A percentile compares a stretch with the other conserved stretches of the same genome.
phyloP scores from a whole-genome alignment of 2,113 vertebrate species.

The Bungarus multicinctus region DNA sequence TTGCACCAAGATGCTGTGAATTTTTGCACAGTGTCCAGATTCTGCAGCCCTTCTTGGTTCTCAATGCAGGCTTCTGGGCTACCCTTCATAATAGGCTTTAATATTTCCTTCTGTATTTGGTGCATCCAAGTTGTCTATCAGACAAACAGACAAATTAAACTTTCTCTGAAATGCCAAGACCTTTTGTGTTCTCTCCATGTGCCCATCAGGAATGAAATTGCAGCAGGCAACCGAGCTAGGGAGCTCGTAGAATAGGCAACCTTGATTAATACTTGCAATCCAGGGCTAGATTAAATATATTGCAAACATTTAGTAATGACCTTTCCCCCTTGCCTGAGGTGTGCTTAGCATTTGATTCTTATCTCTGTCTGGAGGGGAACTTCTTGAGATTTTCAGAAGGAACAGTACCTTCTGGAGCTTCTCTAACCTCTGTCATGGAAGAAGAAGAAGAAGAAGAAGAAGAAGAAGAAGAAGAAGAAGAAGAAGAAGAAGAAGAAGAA shows the following conservation, averaged over 20 bases:
- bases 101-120: constrained; percentile 34
- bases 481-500: not conserved
- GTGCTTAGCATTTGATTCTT: constrained; percentile 46
- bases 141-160: constrained; percentile 61
- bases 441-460: not conserved
- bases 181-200: constrained; percentile 50
- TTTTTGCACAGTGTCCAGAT: not conserved
- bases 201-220: constrained; percentile 41
- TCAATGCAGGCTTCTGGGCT: not conserved
- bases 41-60: not conserved
- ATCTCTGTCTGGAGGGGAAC: not conserved
- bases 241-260: constrained; percentile 29
- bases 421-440: not conserved
- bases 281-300: constrained; percentile 48
- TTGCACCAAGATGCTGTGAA: not conserved
- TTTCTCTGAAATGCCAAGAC: constrained; percentile 64
- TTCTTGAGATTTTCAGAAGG: constrained; percentile 34
- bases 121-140: constrained; percentile 51
- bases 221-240: constrained; percentile 26
- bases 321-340: constrained; percentile 31
- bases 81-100: not conserved
- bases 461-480: too few relatives aligned
- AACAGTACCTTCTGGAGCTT: constrained; percentile 6
- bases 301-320: constrained; percentile 64
- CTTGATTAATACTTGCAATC: constrained; percentile 61